Conservation (phyloP, 1,140 invertebrate genomes). For the Drosophila parabipectinata region DNA sequence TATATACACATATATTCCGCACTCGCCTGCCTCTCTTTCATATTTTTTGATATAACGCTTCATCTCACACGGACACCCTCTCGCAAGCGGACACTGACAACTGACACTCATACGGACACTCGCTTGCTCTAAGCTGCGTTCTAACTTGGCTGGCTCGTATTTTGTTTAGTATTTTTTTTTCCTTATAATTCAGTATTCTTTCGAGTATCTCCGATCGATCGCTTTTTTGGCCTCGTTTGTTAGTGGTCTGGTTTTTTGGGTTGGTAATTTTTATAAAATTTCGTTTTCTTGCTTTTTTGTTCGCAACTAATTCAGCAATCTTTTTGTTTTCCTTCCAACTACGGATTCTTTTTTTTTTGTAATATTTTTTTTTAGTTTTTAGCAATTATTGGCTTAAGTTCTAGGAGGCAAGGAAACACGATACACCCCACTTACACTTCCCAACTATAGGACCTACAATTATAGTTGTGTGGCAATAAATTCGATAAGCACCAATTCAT, state of each 20-base stretch:
- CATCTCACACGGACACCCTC: constrained; percentile 20
- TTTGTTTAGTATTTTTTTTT: background rate
- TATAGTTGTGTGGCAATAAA: constrained; percentile 69
- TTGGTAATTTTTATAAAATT: constrained; percentile 63
- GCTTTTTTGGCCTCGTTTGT: constrained; percentile 41
- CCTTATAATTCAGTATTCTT: too few relatives aligned
- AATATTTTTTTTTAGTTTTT: constrained; percentile 3
- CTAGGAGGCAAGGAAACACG: constrained; percentile 42
- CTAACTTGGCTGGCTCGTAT: constrained; percentile 30
- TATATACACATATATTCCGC: constrained; percentile 51
- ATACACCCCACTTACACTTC: constrained; percentile 10
- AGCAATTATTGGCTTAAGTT: constrained; percentile 20
- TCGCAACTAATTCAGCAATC: constrained; percentile 80
- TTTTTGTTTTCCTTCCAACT: constrained; percentile 44
- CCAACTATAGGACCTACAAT: constrained; percentile 36
- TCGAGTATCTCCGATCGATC: constrained; percentile 21
- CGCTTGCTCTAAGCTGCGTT: constrained; percentile 37
- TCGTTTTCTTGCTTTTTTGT: constrained; percentile 45
- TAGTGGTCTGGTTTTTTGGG: constrained; percentile 34
- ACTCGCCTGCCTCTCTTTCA: background rate
- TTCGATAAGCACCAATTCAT: constrained; percentile 82
- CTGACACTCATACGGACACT: constrained; percentile 19
- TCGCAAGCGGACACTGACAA: constrained; percentile 13
- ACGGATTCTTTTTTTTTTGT: constrained; percentile 8
- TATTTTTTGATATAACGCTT: constrained; percentile 44